Conservation (phyloP, 2,797 vertebrate species). For the Bucorvus abyssinicus region DNA sequence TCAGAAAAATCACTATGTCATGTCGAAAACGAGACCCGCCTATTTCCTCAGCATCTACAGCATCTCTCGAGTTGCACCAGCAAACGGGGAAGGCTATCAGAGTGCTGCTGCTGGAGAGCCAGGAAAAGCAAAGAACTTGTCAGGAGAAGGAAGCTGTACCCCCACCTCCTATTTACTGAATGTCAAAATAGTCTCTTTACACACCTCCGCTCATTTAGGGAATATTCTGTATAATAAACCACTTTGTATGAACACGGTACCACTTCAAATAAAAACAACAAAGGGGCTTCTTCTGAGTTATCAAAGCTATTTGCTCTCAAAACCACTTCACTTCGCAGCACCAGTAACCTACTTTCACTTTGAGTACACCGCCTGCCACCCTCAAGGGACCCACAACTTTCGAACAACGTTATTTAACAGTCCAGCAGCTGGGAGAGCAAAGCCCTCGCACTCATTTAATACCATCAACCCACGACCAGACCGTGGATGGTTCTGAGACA, state of each 20-base stretch:
- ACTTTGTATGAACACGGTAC: slow-evolving; percentile 19
- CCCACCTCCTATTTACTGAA: not conserved
- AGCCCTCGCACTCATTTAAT: not conserved
- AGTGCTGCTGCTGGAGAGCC: not conserved
- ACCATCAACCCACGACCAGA: not conserved
- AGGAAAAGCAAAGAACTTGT: not conserved
- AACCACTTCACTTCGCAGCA: slow-evolving; percentile 58
- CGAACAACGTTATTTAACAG: slow-evolving; percentile 25
- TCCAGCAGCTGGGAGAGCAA: not conserved
- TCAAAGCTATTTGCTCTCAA: slow-evolving; percentile 53
- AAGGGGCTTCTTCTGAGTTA: slow-evolving; percentile 34
- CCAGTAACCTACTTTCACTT: slow-evolving; percentile 66
- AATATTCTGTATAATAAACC: slow-evolving; percentile 37
- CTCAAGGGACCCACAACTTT: slow-evolving; percentile 66
- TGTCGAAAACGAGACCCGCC: not conserved
- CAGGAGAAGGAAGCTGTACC: not conserved
- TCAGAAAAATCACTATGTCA: not conserved
- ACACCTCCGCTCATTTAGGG: not conserved
- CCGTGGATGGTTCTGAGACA: not conserved
- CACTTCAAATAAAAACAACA: slow-evolving; percentile 70
- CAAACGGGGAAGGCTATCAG: not conserved
- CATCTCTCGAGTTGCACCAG: not conserved
- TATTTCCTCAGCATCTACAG: not conserved
- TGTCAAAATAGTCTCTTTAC: not conserved
- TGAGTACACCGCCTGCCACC: slow-evolving; percentile 43